Evolutionary conservation across 1,140 invertebrate genomes (phyloP), one percentile per base, ranked within the genome.

Genomic region (Elysia chlorotica): DNA sequence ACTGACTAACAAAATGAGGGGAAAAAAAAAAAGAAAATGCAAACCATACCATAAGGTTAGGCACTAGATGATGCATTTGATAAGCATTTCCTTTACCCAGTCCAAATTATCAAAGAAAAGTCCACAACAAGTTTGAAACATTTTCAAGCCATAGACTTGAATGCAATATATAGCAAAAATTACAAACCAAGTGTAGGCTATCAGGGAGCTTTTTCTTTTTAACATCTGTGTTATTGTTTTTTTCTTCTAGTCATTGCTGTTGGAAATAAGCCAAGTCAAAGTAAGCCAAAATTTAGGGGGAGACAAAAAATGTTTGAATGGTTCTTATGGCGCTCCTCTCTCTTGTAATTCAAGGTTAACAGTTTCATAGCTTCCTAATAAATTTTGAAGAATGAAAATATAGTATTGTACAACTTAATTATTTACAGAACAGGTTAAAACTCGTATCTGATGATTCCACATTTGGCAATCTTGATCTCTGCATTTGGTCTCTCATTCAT

Each of bases 401-500:
- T 57, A 41, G 4, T 14, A 53, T 17, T 67, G 3, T 25, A 2
- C 21, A 2, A 65, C 5, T 25, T 30, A 25, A 31, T 30, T 30
- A n/a, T 65, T 10, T 33, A 62, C 54, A 38, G 25, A 21, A 30
- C 30, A 36, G 38, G 68, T 53, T 80, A 87, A 72, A 86, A 86
- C 57, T 83, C 81, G 75, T 79, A 84, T 41, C 74, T 78, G 36
- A 79, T 76, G 10, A 80, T 66, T 21, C 86, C 86, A 79, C 86
- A 87, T 57, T 83, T 78, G 28, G 78, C 77, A 63, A 90, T 87
- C 61, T 82, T 80, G 4, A 89, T 85, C 28, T 89, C 87, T 73
- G 86, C 85, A 19, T 85, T 79, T 5, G 89, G 90, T 79, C 86
- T 75, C 71, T 90, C 87, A 72, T 88, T 87, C 74, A 85, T 83